These are phyloP conservation scores for Mamestra brassicae DNA, from an alignment of 2,888 invertebrate genomes.

Conservation along the genomic window DNA sequence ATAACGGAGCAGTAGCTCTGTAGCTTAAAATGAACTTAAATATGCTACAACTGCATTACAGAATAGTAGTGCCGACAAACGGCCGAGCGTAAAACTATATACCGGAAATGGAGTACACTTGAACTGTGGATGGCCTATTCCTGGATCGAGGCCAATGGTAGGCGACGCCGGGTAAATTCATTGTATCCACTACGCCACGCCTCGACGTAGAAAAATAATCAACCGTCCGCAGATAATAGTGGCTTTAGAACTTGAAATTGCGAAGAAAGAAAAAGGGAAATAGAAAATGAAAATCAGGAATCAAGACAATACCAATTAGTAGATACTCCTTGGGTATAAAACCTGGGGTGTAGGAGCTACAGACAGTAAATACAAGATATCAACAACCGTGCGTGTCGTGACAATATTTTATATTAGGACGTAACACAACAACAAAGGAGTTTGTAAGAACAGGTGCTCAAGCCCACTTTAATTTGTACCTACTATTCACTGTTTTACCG, in stretches of 20 bases:
- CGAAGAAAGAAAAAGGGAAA: neutral
- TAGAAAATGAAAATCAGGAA: neutral
- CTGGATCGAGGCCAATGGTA: slow-evolving; percentile 84
- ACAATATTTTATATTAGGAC: neutral
- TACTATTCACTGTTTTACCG: slow-evolving; percentile 46
- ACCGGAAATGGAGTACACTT: slow-evolving; percentile 85
- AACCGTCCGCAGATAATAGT: neutral
- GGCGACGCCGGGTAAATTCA: slow-evolving; percentile 59
- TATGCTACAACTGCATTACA: slow-evolving; percentile 55
- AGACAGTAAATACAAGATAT: slow-evolving; percentile 2
- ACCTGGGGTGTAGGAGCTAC: neutral
- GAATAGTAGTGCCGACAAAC: slow-evolving; percentile 71
- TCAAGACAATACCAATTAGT: neutral
- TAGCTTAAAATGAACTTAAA: slow-evolving; percentile 52
- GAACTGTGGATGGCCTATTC: slow-evolving; percentile 84
- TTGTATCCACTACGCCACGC: slow-evolving; percentile 46
- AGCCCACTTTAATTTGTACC: slow-evolving; percentile 20
- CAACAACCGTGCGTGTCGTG: too few relatives aligned
- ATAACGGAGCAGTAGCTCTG: slow-evolving; percentile 23
- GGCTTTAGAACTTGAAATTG: slow-evolving; percentile 18
- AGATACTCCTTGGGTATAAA: neutral
- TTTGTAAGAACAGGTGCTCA: slow-evolving; percentile 19
- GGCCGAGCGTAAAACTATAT: slow-evolving; percentile 73
- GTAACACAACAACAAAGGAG: neutral
- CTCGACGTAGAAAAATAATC: slow-evolving; percentile 39